phyloP scores from a whole-genome alignment of 2,113 vertebrate genomes.

The Lagopus muta region DNA sequence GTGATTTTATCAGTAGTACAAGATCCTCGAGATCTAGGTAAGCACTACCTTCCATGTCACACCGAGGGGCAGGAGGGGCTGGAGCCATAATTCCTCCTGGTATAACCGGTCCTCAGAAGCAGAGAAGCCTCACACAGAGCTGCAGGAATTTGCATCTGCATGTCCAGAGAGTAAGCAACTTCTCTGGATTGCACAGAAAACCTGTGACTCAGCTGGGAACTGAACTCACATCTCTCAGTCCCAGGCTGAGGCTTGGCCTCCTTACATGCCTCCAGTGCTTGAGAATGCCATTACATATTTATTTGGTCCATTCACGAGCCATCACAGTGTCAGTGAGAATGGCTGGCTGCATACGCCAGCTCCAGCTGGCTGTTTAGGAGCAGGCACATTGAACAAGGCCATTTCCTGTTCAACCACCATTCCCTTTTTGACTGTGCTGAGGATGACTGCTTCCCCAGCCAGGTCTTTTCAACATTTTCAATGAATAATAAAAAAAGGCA shows the following conservation, averaged over 20 bases:
- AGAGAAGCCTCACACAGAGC: background rate
- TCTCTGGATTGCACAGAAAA: background rate
- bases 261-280: background rate
- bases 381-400: background rate
- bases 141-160: background rate
- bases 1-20: background rate
- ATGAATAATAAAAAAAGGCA: background rate
- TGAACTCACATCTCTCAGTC: background rate
- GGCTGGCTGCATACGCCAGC: background rate
- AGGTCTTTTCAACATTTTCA: slow-evolving; percentile 29
- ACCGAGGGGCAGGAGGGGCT: background rate
- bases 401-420: background rate
- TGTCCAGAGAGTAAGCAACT: background rate
- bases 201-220: background rate
- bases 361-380: background rate
- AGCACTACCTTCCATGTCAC: background rate
- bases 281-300: background rate
- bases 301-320: background rate
- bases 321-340: background rate
- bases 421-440: background rate
- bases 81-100: background rate
- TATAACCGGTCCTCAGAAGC: background rate
- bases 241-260: background rate
- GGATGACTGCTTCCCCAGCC: background rate
- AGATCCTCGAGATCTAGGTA: background rate